Percentiles rank a stretch among this genome's conserved stretches.
Evolutionary conservation across 2,888 invertebrate genomes (phyloP).

Genomic region (Galerucella nymphaeae): DNA sequence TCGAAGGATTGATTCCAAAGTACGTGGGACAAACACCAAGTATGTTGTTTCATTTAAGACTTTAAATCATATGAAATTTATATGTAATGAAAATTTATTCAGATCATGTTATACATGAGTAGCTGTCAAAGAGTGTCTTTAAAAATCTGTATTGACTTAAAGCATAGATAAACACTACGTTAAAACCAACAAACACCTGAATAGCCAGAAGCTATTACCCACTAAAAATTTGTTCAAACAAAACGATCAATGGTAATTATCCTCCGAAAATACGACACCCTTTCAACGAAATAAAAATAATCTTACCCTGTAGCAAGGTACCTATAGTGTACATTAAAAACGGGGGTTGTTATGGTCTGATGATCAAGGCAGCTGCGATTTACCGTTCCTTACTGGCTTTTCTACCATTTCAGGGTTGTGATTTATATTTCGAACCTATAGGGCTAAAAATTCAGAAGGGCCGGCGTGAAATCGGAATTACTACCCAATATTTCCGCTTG

Average conservation of each 20-base stretch:
- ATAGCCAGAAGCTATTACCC: slow-evolving; percentile 32
- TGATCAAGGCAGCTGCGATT: slow-evolving; percentile 64
- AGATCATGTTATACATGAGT: background rate
- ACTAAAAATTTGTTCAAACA: slow-evolving; percentile 35
- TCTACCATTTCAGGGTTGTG: slow-evolving; percentile 53
- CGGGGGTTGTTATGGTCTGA: slow-evolving; percentile 64
- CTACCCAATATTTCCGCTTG: slow-evolving; percentile 49
- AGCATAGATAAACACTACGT: slow-evolving; percentile 3
- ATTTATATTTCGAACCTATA: slow-evolving; percentile 57
- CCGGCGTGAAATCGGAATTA: slow-evolving; percentile 51
- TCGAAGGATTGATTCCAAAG: too few relatives aligned
- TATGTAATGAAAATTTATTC: too few relatives aligned
- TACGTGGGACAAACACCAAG: too few relatives aligned
- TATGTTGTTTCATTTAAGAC: too few relatives aligned
- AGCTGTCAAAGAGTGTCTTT: background rate
- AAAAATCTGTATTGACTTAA: background rate
- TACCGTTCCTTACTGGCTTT: slow-evolving; percentile 48
- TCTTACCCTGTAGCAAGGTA: slow-evolving; percentile 51
- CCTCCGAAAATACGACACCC: slow-evolving; percentile 26
- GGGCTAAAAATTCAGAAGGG: slow-evolving; percentile 32
- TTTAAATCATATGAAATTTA: too few relatives aligned
- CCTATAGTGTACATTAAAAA: slow-evolving; percentile 44
- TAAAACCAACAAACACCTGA: slow-evolving; percentile 41
- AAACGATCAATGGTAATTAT: slow-evolving; percentile 34
- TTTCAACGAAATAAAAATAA: slow-evolving; percentile 39